Evolutionary conservation across 1,140 invertebrate species (phyloP).

Genomic region (Lerema accius): DNA sequence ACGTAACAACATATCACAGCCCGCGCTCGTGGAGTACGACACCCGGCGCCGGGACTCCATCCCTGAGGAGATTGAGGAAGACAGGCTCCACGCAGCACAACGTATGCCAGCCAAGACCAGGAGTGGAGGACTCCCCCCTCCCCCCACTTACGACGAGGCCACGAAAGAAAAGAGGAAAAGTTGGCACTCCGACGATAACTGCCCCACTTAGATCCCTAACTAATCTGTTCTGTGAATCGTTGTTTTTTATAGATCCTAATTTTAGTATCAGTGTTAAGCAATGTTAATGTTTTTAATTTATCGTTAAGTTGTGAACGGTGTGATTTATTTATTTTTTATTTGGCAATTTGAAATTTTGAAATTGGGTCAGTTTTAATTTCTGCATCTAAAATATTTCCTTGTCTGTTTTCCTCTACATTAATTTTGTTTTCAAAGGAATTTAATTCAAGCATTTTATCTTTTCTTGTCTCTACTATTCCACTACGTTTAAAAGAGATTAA

Average conservation of each 20-base stretch:
- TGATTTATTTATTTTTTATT: neutral
- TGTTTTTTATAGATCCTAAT: slow-evolving; percentile 19
- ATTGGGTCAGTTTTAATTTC: no score
- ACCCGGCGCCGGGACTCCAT: slow-evolving; percentile 79
- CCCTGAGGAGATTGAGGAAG: slow-evolving; percentile 80
- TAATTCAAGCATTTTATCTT: no score
- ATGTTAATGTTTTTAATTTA: slow-evolving; percentile 26
- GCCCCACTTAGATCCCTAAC: slow-evolving; percentile 63
- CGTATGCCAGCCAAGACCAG: slow-evolving; percentile 62
- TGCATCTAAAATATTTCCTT: slow-evolving; percentile 10
- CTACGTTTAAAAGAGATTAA: no score
- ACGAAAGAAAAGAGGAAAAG: slow-evolving; percentile 74
- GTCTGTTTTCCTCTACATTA: no score
- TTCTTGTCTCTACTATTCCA: slow-evolving; percentile 1
- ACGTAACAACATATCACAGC: slow-evolving; percentile 84
- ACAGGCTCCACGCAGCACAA: slow-evolving; percentile 63
- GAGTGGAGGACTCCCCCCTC: slow-evolving; percentile 62
- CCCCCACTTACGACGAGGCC: slow-evolving; percentile 68
- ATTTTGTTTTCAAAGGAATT: no score
- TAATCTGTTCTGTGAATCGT: no score
- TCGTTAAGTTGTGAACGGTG: neutral
- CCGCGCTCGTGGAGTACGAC: slow-evolving; percentile 78
- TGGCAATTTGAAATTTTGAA: no score
- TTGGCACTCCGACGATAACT: slow-evolving; percentile 82
- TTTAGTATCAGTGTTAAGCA: no score